Base-by-base conservation (phyloP, 1,140 invertebrate species). In the Rhyacophila brunnea region DNA sequence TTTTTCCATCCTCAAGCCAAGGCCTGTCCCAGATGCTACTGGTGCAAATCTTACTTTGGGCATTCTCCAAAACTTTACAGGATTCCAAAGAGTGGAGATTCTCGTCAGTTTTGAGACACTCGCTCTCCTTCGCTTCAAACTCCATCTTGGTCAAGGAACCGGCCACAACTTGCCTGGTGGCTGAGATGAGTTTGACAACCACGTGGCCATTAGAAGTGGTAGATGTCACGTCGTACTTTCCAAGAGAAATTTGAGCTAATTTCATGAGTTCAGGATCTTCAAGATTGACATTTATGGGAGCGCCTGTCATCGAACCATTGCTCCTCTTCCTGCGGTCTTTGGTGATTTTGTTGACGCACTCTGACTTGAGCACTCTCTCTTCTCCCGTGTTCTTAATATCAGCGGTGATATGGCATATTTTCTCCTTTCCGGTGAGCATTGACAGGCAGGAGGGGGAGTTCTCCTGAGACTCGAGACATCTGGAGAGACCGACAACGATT, bases 21-120 rank as follows among this genome's bases (percentile, higher is more conserved):
- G 23, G 23, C 23, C 79, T 74, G 38, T 86, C 83, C 79, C 79
- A 84, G 36, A 86, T 69, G 9, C 71, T 70, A 1, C 87, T 71
- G 1, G 77, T 44, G 59, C 86, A 89, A 40, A 77, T 73, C 36
- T 73, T 69, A 40, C 64, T 66, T 6, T 70, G 69, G 18, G 73
- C 62, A 61, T 73, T 68, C 14, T 74, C 69, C 6, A 75, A 42
- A 54, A 73, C 71, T 23, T 71, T 62, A 56, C 76, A 79, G 46
- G 57, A 68, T 13, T 68, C 69, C 17, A 71, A 66, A 28, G 23
- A 28, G 9, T 28, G 4, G 23, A 28, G 23, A 4, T 72, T 61
- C 59, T 60, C 68, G 47, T 77, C 72, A 34, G 71, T 71, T 63
- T 75, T 77, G 36, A 73, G 64, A 62, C 77, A 77, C 32, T 65